Base-by-base conservation (phyloP, 2,888 invertebrate species). In the Balanococcus diminutus region DNA sequence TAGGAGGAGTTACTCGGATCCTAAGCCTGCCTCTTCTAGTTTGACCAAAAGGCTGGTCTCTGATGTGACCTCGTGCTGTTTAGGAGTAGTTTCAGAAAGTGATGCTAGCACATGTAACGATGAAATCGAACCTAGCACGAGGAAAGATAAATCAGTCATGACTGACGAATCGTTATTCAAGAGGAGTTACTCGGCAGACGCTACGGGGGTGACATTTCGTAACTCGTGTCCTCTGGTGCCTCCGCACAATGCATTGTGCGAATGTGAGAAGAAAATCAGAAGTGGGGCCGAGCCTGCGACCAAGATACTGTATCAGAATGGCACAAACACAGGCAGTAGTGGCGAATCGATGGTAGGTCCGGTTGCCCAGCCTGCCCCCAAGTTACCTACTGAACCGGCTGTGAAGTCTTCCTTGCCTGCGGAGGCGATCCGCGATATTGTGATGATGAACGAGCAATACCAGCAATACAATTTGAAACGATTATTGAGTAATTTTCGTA, bases 41-140 rank as follows among this genome's bases (percentile, higher is more conserved):
- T 32, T 84, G 19, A 84, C 84, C 11, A 61, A 67, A 22, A 8
- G 84, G 1, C 6, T 84, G 4, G 84, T 84, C 8, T 31, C 31
- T 6, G 85, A 85, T 28, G 75, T 85, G 16, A 75, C 42, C n/a
- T 42, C 85, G 75, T 82, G 82, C 31, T 85, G 85, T 31, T n/a
- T 67, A 9, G 28, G 28, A 6, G 75, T 42, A 14, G 42, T 75
- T 5, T 32, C 85, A 6, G 51, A 75, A 25, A 79, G 46, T 16
- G 79, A 79, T 4, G 75, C 39, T 46, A 79, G 51, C 28, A 42
- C 79, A 0, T 88, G 88, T 81, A 88, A 88, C 86, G 87, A 88
- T 5, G 89, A 89, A 1, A 88, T 86, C 11, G 86, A 81, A 16
- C 82, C 86, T 8, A 83, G 56, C 11, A 81, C 67, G 14, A n/a